Base-by-base conservation (phyloP, 2,113 vertebrate species). In the Pandion haliaetus region DNA sequence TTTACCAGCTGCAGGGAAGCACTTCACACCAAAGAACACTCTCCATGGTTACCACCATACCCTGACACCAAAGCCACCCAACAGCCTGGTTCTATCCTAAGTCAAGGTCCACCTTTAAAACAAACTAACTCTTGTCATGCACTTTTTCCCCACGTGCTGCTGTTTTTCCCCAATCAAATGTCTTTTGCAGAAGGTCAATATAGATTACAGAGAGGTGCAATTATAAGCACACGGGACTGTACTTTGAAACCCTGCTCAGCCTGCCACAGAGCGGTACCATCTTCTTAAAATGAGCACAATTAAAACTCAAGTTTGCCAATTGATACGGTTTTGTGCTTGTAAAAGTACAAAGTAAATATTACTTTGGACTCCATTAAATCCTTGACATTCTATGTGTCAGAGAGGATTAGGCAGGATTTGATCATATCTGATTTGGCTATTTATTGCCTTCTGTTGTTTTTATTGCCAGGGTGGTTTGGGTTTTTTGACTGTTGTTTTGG, bases 201-300 rank as follows among this genome's bases (percentile, higher is more conserved):
- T 20, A 95, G 88, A 88, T 97, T 97, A 77, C 12, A 78, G 67
- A 94, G 61, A 86, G 74, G 84, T 90, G 62, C 77, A 92, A 82
- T 89, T 85, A 82, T 8, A 45, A 94, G 96, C 94, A 96, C 95
- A 93, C 79, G 72, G 69, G 82, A 57, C 31, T 89, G 89, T 72
- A 97, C 96, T 95, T 97, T 96, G 97, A 96, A 95, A 97, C 93
- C 54, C 79, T 52, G 82, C 74, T 94, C 81, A 88, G 82, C 93
- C 93, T 96, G 90, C 54, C 91, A 91, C 82, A 70, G 92, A 96
- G 79, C 2, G 9, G 94, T 84, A 96, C 93, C 90, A 90, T 94
- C 88, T 86, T 85, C 91, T 92, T 59, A 45, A 78, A 94, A 71
- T 1, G 5, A 55, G 9, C 78, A 87, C 73, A 63, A 63, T 71